A percentile compares a stretch with the other conserved stretches of the same genome.
Evolutionary conservation across 2,113 vertebrate genomes (phyloP).

Genomic region (Lophius piscatorius): DNA sequence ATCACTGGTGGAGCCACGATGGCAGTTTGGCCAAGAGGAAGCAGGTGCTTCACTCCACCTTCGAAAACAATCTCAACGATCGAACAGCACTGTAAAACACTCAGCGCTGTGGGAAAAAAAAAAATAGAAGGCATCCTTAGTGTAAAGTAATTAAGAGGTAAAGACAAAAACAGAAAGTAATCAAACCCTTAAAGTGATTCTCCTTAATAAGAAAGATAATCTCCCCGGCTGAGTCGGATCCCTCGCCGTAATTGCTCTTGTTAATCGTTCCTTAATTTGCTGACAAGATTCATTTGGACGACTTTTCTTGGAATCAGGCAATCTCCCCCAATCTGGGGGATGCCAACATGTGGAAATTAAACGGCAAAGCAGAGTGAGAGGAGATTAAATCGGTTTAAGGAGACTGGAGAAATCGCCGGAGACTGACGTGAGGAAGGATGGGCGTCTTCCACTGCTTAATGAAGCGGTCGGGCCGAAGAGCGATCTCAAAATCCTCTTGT

Average conservation of each 20-base stretch:
- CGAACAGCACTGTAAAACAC: conserved; percentile 39
- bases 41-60: neutral
- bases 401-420: conserved; percentile 19
- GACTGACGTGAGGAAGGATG: conserved; percentile 25
- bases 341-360: conserved; percentile 60
- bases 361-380: conserved; percentile 39
- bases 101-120: neutral
- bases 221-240: conserved; percentile 59
- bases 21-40: conserved; percentile 1
- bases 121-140: conserved; percentile 47
- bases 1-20: neutral
- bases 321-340: conserved; percentile 58
- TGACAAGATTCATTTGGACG: conserved; percentile 71
- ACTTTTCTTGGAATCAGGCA: conserved; percentile 56
- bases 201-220: conserved; percentile 77
- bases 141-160: conserved; percentile 65
- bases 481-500: neutral
- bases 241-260: conserved; percentile 71
- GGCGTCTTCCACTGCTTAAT: conserved; percentile 19
- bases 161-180: conserved; percentile 76
- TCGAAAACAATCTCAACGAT: conserved; percentile 31
- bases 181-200: conserved; percentile 77
- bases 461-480: conserved; percentile 5
- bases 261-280: conserved; percentile 80
- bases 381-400: conserved; percentile 61